A percentile compares a stretch with the other conserved stretches of the same genome.
phyloP scores from a whole-genome alignment of 1,140 invertebrate genomes.

The Antheraea pernyi region DNA sequence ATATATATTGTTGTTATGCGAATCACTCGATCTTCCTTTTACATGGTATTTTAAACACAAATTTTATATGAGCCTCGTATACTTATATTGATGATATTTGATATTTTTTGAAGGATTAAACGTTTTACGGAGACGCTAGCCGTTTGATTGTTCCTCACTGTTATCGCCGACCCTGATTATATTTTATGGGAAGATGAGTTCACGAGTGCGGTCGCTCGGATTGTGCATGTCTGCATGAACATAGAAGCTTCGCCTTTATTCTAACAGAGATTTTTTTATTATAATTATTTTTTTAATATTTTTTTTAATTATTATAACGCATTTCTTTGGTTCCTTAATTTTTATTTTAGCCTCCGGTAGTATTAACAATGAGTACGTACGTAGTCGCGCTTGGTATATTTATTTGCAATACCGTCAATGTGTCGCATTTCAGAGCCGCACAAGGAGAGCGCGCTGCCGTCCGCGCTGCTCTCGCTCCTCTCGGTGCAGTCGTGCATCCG shows the following conservation, averaged over 20 bases:
- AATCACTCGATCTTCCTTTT: conserved; percentile 56
- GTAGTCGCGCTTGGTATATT: conserved; percentile 65
- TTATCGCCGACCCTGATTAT: not conserved
- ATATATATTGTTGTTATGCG: not conserved
- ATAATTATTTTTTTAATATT: conserved; percentile 49
- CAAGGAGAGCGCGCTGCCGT: conserved; percentile 58
- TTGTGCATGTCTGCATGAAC: conserved; percentile 77
- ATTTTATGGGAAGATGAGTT: conserved; percentile 72
- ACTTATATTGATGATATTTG: conserved; percentile 60
- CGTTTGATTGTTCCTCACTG: conserved; percentile 47
- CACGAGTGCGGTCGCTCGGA: conserved; percentile 46
- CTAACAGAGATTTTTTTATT: conserved; percentile 72
- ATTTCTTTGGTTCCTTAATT: conserved; percentile 79
- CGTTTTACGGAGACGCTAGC: conserved; percentile 39
- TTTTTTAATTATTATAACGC: conserved; percentile 71
- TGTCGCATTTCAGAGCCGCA: conserved; percentile 68
- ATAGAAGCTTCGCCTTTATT: conserved; percentile 77
- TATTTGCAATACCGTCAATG: conserved; percentile 71
- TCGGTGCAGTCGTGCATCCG: conserved; percentile 53
- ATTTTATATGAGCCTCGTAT: conserved; percentile 66
- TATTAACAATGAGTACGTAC: conserved; percentile 65
- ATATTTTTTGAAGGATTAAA: conserved; percentile 73
- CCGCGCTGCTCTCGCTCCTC: conserved; percentile 63
- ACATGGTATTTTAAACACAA: conserved; percentile 50
- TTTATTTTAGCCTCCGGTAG: conserved; percentile 75